These are phyloP conservation scores for Germaria angustata DNA, from an alignment of 2,888 invertebrate genomes.

Conservation along the genomic window DNA sequence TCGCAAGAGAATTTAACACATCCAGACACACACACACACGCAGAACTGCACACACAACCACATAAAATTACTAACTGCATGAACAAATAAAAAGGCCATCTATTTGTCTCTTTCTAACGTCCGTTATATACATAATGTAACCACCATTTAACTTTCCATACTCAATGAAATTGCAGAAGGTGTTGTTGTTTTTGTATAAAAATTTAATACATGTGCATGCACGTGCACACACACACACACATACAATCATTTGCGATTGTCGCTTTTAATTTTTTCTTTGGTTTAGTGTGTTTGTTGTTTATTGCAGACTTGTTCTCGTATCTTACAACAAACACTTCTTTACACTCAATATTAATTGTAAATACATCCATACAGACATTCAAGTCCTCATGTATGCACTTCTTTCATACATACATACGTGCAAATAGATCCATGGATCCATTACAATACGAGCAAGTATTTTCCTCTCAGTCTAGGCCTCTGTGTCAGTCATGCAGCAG, in stretches of 20 bases:
- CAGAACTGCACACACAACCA: background rate
- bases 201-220: background rate
- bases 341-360: constrained; percentile 3
- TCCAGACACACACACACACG: background rate
- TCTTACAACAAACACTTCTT: constrained; percentile 17
- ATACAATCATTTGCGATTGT: background rate
- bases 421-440: background rate
- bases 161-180: constrained; percentile 18
- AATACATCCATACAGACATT: background rate
- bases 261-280: background rate
- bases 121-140: constrained; percentile 32
- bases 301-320: constrained; percentile 2
- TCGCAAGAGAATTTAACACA: background rate
- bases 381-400: background rate
- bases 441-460: background rate
- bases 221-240: background rate
- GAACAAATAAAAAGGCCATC: background rate
- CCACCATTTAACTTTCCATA: constrained; percentile 57
- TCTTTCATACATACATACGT: background rate
- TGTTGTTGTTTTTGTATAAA: constrained; percentile 3
- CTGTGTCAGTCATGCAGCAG: background rate
- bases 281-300: constrained; percentile 2
- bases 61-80: background rate
- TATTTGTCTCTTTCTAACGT: constrained; percentile 55
- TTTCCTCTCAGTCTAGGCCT: background rate